These are phyloP conservation scores for Campoletis sonorensis DNA, from an alignment of 1,140 invertebrate species.

Conservation along the genomic window DNA sequence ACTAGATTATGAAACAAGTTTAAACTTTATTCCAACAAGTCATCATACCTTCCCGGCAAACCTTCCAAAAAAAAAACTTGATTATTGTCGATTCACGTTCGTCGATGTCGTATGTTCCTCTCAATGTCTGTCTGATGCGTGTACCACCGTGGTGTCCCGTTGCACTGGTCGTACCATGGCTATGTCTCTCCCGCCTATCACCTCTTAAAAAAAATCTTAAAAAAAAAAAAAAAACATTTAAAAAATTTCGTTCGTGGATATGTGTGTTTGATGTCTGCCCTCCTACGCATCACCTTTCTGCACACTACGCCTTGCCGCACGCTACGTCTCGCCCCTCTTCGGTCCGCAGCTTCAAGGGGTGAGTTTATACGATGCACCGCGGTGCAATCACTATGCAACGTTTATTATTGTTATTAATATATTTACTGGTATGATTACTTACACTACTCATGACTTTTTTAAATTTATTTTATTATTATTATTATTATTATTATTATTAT, in stretches of 20 bases:
- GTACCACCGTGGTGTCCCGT: slow-evolving; percentile 65
- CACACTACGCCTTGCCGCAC: slow-evolving; percentile 69
- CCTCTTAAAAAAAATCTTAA: slow-evolving; percentile 52
- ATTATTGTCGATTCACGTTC: slow-evolving; percentile 23
- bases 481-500: background rate
- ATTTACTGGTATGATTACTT: background rate
- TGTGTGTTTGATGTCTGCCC: slow-evolving; percentile 73
- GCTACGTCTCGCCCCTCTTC: slow-evolving; percentile 64
- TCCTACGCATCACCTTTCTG: slow-evolving; percentile 72
- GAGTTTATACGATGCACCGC: slow-evolving; percentile 63
- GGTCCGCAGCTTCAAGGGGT: slow-evolving; percentile 74
- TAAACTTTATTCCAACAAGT: slow-evolving; percentile 17
- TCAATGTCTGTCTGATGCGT: slow-evolving; percentile 43
- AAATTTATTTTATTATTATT: background rate
- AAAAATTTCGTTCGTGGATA: slow-evolving; percentile 68
- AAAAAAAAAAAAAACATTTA: slow-evolving; percentile 11
- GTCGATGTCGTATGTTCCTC: slow-evolving; percentile 38
- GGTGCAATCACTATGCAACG: slow-evolving; percentile 41
- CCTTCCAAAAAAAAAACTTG: background rate
- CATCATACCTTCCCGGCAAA: background rate
- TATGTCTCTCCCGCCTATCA: slow-evolving; percentile 69
- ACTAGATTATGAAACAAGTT: background rate
- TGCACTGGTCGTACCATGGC: slow-evolving; percentile 64
- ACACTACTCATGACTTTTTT: background rate
- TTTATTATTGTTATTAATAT: slow-evolving; percentile 16